Conservation (phyloP, 2,797 vertebrate species). For the Lepidocolaptes lacrymiger region DNA sequence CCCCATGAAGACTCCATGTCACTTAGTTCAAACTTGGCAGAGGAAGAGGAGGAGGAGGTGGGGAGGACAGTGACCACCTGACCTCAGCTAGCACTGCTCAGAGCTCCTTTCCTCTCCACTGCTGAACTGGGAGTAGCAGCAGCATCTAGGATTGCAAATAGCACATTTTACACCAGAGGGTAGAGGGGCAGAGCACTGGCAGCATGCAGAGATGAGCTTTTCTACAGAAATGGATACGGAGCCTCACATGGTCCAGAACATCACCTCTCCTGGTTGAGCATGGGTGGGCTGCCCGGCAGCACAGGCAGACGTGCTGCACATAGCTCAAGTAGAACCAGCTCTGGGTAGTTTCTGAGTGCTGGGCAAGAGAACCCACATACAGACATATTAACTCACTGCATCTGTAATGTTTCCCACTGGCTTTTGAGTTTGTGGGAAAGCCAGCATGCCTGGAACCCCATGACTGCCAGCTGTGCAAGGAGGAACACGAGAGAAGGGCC, state of each 20-base stretch:
- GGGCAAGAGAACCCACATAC: neutral
- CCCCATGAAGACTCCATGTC: neutral
- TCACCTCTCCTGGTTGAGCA: neutral
- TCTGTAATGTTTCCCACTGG: neutral
- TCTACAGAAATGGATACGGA: neutral
- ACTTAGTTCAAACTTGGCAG: neutral
- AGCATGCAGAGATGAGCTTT: neutral
- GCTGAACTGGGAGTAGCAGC: neutral
- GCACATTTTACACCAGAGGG: neutral
- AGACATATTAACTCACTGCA: slow-evolving; percentile 5
- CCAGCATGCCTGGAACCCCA: neutral
- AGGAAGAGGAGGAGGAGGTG: neutral
- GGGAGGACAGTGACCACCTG: neutral
- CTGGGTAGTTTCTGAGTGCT: neutral
- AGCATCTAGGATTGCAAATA: neutral
- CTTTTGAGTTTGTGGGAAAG: neutral
- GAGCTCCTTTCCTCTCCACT: neutral
- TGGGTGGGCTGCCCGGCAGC: neutral
- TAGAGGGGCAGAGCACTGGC: neutral
- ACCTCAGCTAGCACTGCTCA: neutral
- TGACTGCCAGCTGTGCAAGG: neutral
- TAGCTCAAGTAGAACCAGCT: neutral
- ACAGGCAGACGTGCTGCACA: neutral
- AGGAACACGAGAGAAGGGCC: neutral
- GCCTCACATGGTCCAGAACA: neutral